Percentiles rank a stretch among this genome's conserved stretches.
Evolutionary conservation across 2,888 invertebrate species (phyloP).

Genomic region (Drosophila setosimentum): DNA sequence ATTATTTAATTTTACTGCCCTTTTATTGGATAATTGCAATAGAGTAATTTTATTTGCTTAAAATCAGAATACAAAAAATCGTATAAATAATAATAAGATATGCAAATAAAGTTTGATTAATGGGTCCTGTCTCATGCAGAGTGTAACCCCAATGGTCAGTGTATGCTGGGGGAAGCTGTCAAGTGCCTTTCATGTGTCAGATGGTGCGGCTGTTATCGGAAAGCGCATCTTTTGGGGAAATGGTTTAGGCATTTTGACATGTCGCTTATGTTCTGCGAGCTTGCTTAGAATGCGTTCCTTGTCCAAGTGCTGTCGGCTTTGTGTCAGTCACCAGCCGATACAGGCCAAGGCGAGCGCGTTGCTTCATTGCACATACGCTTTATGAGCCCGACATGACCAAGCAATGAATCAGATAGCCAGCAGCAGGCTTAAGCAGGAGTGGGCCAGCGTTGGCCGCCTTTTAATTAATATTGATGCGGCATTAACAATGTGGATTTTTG

Average conservation of each 20-base stretch:
- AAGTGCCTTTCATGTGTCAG: constrained; percentile 66
- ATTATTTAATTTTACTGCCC: neutral
- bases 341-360: constrained; percentile 36
- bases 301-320: constrained; percentile 79
- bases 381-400: constrained; percentile 13
- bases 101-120: neutral
- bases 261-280: constrained; percentile 70
- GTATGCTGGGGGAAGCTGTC: constrained; percentile 48
- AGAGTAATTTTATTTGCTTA: neutral
- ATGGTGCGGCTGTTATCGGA: constrained; percentile 62
- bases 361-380: constrained; percentile 59
- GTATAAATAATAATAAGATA: neutral
- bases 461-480: constrained; percentile 78
- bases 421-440: neutral
- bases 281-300: constrained; percentile 78
- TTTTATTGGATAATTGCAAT: neutral
- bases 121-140: neutral
- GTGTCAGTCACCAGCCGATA: constrained; percentile 55
- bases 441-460: constrained; percentile 11
- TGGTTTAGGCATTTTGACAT: constrained; percentile 74
- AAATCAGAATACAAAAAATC: neutral
- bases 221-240: constrained; percentile 69
- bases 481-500: constrained; percentile 70
- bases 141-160: constrained; percentile 8
- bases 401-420: constrained; percentile 24